A percentile compares a stretch with the other conserved stretches of the same genome.
Evolutionary conservation across 2,888 invertebrate genomes (phyloP).

Genomic region (Volucella inanis): DNA sequence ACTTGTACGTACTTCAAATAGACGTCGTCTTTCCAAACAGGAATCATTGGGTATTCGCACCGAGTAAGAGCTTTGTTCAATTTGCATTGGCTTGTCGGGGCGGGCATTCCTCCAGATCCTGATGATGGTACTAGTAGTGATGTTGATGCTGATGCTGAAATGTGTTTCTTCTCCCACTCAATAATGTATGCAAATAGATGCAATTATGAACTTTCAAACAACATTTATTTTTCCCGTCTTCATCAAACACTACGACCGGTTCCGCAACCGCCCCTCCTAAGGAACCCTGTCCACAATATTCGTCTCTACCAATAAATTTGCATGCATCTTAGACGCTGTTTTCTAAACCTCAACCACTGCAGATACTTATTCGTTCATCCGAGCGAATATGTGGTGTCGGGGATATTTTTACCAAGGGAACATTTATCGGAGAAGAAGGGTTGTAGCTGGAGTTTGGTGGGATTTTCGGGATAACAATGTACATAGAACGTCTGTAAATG

Average conservation of each 20-base stretch:
- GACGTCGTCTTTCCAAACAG: constrained; percentile 4
- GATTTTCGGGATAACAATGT: constrained; percentile 47
- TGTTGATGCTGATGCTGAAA: constrained; percentile 17
- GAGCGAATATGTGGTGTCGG: constrained; percentile 27
- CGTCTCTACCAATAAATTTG: constrained; percentile 58
- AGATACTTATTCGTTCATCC: constrained; percentile 26
- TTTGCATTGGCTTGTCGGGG: constrained; percentile 22
- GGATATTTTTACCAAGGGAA: constrained; percentile 39
- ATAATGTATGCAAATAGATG: constrained; percentile 75
- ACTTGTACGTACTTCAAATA: not conserved
- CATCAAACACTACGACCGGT: constrained; percentile 60
- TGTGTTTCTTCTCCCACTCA: constrained; percentile 68
- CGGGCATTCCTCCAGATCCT: not conserved
- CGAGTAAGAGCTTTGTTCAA: constrained; percentile 42
- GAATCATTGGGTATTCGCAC: constrained; percentile 40
- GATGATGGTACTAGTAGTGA: too few species aligned
- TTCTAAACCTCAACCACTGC: constrained; percentile 61
- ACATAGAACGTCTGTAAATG: constrained; percentile 71
- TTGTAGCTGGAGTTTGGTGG: constrained; percentile 36
- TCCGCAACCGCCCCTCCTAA: not conserved
- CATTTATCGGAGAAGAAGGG: constrained; percentile 22
- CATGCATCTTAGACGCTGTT: constrained; percentile 67
- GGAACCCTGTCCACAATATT: constrained; percentile 1
- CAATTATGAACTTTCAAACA: constrained; percentile 75
- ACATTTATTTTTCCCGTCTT: constrained; percentile 73